Percentiles rank a stretch among this genome's conserved stretches.
These are phyloP conservation scores for Diadegma fenestrale DNA, from an alignment of 2,888 invertebrate species.

Conservation along the genomic window DNA sequence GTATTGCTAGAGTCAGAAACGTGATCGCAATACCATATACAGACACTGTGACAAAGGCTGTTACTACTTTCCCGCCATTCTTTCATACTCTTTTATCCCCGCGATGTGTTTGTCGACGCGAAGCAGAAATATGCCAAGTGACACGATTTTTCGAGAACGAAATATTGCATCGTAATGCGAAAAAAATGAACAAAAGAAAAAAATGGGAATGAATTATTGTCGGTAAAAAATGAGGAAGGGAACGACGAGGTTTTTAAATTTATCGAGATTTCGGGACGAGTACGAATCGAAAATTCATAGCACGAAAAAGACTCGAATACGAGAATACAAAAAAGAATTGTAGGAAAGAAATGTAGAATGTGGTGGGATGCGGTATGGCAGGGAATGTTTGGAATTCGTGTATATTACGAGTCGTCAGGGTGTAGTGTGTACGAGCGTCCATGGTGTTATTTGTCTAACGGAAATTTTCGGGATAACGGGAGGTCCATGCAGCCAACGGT, in stretches of 20 bases:
- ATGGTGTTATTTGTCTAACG: constrained; percentile 56
- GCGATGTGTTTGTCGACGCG: not conserved
- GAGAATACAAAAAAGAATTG: not conserved
- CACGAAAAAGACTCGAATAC: not conserved
- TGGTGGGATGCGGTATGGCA: not conserved
- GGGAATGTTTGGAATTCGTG: constrained; percentile 49
- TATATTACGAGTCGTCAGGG: constrained; percentile 39
- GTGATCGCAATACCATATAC: constrained; percentile 21
- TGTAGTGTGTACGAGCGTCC: constrained; percentile 15
- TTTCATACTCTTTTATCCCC: constrained; percentile 4
- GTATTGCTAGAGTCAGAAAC: constrained; percentile 12
- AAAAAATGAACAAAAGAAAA: not conserved
- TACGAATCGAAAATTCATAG: not conserved
- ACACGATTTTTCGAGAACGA: not conserved
- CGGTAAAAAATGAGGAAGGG: too few species aligned
- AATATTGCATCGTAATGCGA: not conserved
- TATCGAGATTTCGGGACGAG: not conserved
- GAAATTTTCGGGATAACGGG: constrained; percentile 59
- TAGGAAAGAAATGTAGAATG: not conserved
- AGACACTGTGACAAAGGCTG: not conserved
- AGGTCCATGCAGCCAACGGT: constrained; percentile 20
- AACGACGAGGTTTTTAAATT: not conserved
- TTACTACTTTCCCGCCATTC: not conserved
- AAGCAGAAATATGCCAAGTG: not conserved
- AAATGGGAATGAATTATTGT: not conserved